These are phyloP conservation scores for western clawed frog (Xenopus tropicalis) DNA, from an alignment of 2,113 vertebrate species.

Conservation along the genomic window UCB_Xtro_10.0 CM004448.2:39992501-39993000, in stretches of 20 bases:
- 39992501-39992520: too few relatives aligned
- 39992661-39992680: neutral
- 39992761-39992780: fast-evolving
- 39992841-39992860: neutral
- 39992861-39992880: neutral
- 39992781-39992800: neutral
- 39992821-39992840: neutral
- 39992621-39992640: too few relatives aligned
- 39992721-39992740: conserved; percentile 51
- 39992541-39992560: too few relatives aligned
- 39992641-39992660: too few relatives aligned
- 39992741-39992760: fast-evolving
- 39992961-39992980: conserved; percentile 89
- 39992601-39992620: too few relatives aligned
- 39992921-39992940: conserved; percentile 83
- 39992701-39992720: conserved; percentile 71
- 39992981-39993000: conserved; percentile 94
- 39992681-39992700: neutral
- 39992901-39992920: conserved; percentile 80
- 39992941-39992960: conserved; percentile 96
- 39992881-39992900: conserved; percentile 64
- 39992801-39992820: neutral
- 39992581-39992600: too few relatives aligned
- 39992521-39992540: too few relatives aligned
- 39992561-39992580: too few relatives aligned